Evolutionary conservation across 2,113 vertebrate genomes (phyloP), one percentile per base, ranked within the genome.

Genomic region (Larimichthys crocea): DNA sequence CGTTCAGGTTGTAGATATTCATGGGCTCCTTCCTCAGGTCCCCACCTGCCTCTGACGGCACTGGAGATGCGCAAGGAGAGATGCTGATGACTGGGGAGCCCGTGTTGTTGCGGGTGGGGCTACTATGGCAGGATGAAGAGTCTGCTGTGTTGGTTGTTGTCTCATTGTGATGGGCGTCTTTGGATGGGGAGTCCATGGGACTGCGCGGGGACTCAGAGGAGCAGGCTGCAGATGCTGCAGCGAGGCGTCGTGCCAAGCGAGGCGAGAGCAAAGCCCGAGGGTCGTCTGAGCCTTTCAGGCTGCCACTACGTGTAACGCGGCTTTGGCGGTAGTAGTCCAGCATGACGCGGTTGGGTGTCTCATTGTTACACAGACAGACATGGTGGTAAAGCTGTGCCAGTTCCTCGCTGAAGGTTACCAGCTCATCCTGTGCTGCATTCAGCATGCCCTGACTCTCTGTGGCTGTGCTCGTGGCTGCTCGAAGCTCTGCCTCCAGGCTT

Each of bases 1-100:
- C 98, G 17, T 99, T 99, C 83, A 99, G 96, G 95, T 99, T 99
- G 91, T 98, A 98, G 94, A 99, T 98, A 86, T 99, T 99, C 97
- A 99, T 98, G 7, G 98, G 98, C 94, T 99, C 98, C 89, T 96
- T 97, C 53, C 98, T 96, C 87, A 99, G 96, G 92, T 99, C 98
- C 62, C 95, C 97, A 3, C 94, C 96, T 16, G 94, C 93, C 67
- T 99, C 98, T 0, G 86, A 82, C 83, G 96, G 95, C 20, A 95
- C 92, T 0, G 96, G 95, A 56, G 98, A 97, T 1, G 96, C 95
- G n/a, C 96, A 97, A 3, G 95, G 96, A 68, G 96, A 96, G 76
- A 87, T 40, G 67, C 93, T 95, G 89, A 96, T 94, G 83, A 95
- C 92, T 0, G 96, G 96, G 75, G 97, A 97, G 75, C 96, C 91